Percentiles rank a stretch among this genome's conserved stretches.
phyloP scores from a whole-genome alignment of 2,888 invertebrate species.

The Drosophila rubida region DNA sequence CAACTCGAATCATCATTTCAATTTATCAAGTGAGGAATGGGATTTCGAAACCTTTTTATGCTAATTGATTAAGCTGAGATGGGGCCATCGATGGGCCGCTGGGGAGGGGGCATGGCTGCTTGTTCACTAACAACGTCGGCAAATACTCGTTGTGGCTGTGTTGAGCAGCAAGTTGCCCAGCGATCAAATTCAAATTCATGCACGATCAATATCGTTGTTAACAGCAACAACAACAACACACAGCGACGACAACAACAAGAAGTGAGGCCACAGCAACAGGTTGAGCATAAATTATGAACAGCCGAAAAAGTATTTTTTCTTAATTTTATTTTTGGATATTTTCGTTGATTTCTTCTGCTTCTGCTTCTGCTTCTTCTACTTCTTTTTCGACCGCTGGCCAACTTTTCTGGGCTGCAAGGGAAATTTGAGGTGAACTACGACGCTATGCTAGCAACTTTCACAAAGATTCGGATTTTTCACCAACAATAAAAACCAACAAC shows the following conservation, averaged over 20 bases:
- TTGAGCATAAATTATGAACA: slow-evolving; percentile 73
- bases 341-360: slow-evolving; percentile 18
- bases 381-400: slow-evolving; percentile 34
- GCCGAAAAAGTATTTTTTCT: slow-evolving; percentile 19
- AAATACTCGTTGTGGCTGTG: slow-evolving; percentile 17
- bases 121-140: slow-evolving; percentile 24
- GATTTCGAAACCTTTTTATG: slow-evolving; percentile 44
- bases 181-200: slow-evolving; percentile 39
- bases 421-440: slow-evolving; percentile 43
- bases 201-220: slow-evolving; percentile 45
- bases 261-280: slow-evolving; percentile 61
- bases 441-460: slow-evolving; percentile 63
- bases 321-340: slow-evolving; percentile 12
- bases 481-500: slow-evolving; percentile 29
- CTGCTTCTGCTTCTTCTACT: slow-evolving; percentile 9
- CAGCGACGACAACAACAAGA: slow-evolving; percentile 15
- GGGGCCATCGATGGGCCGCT: not conserved
- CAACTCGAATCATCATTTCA: slow-evolving; percentile 9
- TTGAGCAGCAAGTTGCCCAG: not conserved
- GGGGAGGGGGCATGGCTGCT: not conserved
- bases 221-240: slow-evolving; percentile 15
- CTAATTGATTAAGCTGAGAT: slow-evolving; percentile 31
- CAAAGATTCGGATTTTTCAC: slow-evolving; percentile 47
- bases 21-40: slow-evolving; percentile 11
- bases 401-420: slow-evolving; percentile 50